Evolutionary conservation across 1,140 invertebrate species (phyloP), one percentile per base, ranked within the genome.

Genomic region (Aleiodes sp.): DNA sequence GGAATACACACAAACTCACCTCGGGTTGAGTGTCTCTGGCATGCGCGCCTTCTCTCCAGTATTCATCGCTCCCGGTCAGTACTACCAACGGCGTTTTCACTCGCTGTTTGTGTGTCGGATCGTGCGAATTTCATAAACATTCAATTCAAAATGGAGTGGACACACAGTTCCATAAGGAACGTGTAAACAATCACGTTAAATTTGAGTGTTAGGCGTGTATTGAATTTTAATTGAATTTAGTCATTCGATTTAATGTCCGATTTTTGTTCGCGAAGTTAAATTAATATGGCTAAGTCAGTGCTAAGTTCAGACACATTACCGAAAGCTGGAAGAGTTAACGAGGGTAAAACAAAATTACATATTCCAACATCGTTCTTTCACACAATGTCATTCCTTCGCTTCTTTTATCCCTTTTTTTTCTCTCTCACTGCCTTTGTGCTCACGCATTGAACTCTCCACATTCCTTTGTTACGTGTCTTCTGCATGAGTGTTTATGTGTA

Each of bases 241-340:
- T n/a, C n/a, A n/a, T n/a, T n/a, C n/a, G n/a, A n/a, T n/a, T n/a
- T n/a, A n/a, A n/a, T n/a, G n/a, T n/a, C n/a, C n/a, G n/a, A n/a
- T n/a, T n/a, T n/a, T n/a, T n/a, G n/a, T n/a, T n/a, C n/a, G n/a
- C n/a, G n/a, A n/a, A n/a, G n/a, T n/a, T n/a, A 16, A 3, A 12
- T 6, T 43, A 67, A 70, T 6, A 86, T 86, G 84, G 84, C 84
- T 21, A 85, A 83, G 70, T 85, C 84, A n/a, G 79, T 85, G 7
- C 64, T 85, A 2, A 79, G 78, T 31, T 82, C 81, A n/a, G 85
- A 87, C 67, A 76, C 80, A 1, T 12, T 86, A 61, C 85, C 85
- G 0, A 86, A 85, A 66, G 82, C 84, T 43, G 85, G 85, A 28
- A 74, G 85, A 33, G 85, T 87, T 2, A 87, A 87, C 68, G 84